Evolutionary conservation across 2,888 invertebrate species (phyloP), one percentile per base, ranked within the genome.

Genomic region (Tridacna crocea): DNA sequence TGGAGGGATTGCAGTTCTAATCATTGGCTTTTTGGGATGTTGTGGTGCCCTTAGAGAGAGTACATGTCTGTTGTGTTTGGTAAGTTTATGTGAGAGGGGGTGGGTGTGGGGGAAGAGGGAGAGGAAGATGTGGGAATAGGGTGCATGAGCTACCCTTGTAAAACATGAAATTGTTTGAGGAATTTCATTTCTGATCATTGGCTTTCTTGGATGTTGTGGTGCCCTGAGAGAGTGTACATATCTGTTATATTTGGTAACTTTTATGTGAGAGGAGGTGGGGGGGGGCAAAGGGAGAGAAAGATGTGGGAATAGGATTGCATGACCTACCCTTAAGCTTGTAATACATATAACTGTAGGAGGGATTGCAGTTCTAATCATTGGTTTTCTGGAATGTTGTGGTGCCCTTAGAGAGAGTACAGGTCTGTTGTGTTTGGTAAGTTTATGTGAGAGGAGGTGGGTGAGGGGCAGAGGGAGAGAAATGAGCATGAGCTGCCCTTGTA

Each of bases 201-300:
- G 84, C 74, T 87, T 87, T 80, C 77, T 87, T 65, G 87, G 87
- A 75, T 87, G 87, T 80, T 87, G 82, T 66, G 87, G 87, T 75
- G 87, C 87, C 12, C 68, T 80, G 48, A 87, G 82, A 77, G 79
- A 84, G 63, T 84, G 75, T 68, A 72, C 76, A 60, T 87, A 80
- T 61, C 55, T 87, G 17, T 58, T 87, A 10, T 78, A 78, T 65
- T 61, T 87, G 80, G 87, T 87, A 78, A 47, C 83, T 83, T 36
- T 36, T 2, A 36, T 36, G 8, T 36, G 3, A 36, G 36, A 36
- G 36, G 36, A 8, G 8, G 36, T 36, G 36, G 36, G 36, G 2
- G 36, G 36, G 36, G 36, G 2, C 8, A 36, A 8, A 36, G 36
- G 36, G 36, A 36, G 36, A 36, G 36, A 36, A 36, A 4, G 36